These are phyloP conservation scores for Phyllostomus hastatus DNA, from an alignment of 2,113 vertebrate species.

Conservation along the genomic window DNA sequence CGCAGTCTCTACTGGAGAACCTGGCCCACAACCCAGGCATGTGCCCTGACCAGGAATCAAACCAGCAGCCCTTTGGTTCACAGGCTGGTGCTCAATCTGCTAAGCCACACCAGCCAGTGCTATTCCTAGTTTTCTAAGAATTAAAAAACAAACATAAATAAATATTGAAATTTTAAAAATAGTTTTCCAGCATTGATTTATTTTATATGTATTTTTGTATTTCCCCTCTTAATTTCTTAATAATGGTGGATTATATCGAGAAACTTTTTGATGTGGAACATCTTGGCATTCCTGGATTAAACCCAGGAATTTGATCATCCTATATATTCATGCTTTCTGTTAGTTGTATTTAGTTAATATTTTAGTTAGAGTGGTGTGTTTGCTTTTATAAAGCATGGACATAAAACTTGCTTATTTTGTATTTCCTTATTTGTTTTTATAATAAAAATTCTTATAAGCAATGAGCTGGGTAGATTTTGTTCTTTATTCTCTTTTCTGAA, in stretches of 20 bases:
- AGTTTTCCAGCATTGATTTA: not conserved
- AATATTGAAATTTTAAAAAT: not conserved
- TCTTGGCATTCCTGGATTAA: not conserved
- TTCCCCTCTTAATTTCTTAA: not conserved
- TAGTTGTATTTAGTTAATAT: conserved; percentile 6
- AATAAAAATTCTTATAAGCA: not conserved
- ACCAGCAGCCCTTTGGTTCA: no score
- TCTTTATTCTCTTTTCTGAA: not conserved
- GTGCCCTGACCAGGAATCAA: no score
- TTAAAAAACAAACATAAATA: not conserved
- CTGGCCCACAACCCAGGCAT: no score
- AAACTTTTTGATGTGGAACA: not conserved
- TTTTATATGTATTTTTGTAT: not conserved
- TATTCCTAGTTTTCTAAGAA: not conserved
- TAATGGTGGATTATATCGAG: not conserved
- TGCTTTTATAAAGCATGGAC: not conserved
- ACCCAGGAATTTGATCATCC: not conserved
- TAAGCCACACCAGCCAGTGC: no score
- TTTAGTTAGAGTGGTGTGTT: not conserved
- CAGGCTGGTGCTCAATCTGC: no score
- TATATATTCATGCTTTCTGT: not conserved
- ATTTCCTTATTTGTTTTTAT: conserved; percentile 2
- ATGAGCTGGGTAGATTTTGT: not conserved
- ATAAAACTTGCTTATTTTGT: not conserved
- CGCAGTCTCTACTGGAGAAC: no score